Evolutionary conservation across 2,113 vertebrate species (phyloP).

Genomic region (Mormoops blainvillei): DNA sequence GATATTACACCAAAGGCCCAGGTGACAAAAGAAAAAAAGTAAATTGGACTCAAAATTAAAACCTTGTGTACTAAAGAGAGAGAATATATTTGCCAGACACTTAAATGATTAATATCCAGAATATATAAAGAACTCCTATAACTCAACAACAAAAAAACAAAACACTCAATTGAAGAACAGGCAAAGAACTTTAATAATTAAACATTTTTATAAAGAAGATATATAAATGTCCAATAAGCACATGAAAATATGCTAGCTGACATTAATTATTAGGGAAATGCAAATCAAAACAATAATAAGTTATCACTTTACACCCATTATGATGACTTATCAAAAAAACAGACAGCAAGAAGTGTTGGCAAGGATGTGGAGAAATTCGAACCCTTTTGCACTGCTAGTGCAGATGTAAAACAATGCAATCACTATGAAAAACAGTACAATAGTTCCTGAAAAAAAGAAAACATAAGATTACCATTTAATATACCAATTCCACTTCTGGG

Average conservation of each 20-base stretch:
- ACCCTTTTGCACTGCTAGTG: not conserved
- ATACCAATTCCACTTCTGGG: not conserved
- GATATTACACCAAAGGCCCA: not conserved
- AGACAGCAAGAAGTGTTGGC: not conserved
- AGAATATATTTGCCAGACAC: not conserved
- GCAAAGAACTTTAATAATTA: not conserved
- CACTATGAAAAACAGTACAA: not conserved
- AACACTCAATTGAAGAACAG: not conserved
- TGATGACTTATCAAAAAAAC: not conserved
- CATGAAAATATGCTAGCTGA: not conserved
- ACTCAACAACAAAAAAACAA: not conserved
- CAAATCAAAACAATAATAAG: not conserved
- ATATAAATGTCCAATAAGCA: not conserved
- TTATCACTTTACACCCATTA: not conserved
- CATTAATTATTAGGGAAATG: not conserved
- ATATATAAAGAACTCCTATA: too few species aligned
- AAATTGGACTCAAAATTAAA: not conserved
- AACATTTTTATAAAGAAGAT: not conserved
- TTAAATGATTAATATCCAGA: not conserved
- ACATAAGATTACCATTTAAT: not conserved
- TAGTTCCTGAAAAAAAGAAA: not conserved
- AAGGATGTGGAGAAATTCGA: not conserved
- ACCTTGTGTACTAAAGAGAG: not conserved
- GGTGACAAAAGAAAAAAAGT: not conserved
- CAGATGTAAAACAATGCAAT: not conserved